Evolutionary conservation across 2,797 vertebrate species (phyloP), one percentile per base, ranked within the genome.

Genomic region (Muscicapa striata): DNA sequence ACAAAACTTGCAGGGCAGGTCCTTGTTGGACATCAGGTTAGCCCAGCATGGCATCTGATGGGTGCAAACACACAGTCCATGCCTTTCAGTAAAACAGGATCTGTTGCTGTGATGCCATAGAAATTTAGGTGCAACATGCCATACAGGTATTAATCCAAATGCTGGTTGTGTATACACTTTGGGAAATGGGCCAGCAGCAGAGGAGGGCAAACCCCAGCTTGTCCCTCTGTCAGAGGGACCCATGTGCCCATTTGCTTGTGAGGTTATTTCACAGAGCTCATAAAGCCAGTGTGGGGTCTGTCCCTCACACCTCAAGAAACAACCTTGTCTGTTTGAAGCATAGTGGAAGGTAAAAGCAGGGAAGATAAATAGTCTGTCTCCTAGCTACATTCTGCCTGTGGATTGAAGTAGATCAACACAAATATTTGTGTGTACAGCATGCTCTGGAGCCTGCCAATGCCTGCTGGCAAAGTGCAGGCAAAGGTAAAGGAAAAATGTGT

Each of bases 391-490:
- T 89, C 85, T 93, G 78, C 73, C 68, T 49, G 63, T 70, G 96
- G 85, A 83, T 90, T 92, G 74, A 82, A 63, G 77, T 69, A 94
- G 92, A 92, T 36, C 63, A 92, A 69, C 30, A 46, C 91, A 87
- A 78, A 79, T 70, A 77, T 87, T 94, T 89, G 26, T 5, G 74
- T 78, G 84, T 91, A 74, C 27, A 3, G 82, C 76, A 15, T 24
- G 88, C 80, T 90, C 73, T 1, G 4, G 8, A 77, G 93, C 92
- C 63, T 76, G 52, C 51, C 45, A 83, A 66, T 32, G 58, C 96
- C 96, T 94, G 48, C 94, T 91, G 94, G 95, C 92, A 68, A 95
- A 94, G 91, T 68, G 57, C 74, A 81, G 48, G 55, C 79, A 92
- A 96, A 94, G 38, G 73, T 94, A 93, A 95, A 93, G 49, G 22